A percentile compares a stretch with the other conserved stretches of the same genome.
Conservation (phyloP, 1,140 invertebrate genomes). For the Oscheius sp. region DNA sequence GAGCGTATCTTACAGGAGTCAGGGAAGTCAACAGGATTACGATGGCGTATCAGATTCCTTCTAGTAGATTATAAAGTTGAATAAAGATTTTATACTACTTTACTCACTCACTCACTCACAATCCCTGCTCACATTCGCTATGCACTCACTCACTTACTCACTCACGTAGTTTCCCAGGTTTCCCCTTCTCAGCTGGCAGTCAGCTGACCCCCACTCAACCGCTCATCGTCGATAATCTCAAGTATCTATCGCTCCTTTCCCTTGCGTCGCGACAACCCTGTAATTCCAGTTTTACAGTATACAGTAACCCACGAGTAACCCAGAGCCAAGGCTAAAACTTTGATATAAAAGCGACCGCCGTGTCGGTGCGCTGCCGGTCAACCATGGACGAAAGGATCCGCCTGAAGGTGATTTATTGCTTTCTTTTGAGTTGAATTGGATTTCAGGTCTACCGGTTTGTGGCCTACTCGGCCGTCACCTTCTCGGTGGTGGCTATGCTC, state of each 20-base stretch:
- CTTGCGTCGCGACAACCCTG: no score
- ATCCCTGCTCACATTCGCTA: background rate
- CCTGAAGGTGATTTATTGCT: no score
- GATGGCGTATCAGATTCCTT: background rate
- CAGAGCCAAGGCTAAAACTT: no score
- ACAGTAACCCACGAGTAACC: no score
- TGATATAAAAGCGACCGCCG: no score
- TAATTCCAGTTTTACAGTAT: no score
- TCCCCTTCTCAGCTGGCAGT: background rate
- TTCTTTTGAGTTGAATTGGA: no score
- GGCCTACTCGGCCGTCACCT: background rate
- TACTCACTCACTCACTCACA: background rate
- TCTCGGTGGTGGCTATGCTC: background rate
- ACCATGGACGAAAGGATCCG: no score
- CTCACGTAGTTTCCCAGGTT: background rate
- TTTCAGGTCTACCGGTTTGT: no score
- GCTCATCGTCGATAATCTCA: background rate
- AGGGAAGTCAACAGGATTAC: slow-evolving; percentile 18
- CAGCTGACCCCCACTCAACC: background rate
- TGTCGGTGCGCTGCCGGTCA: no score
- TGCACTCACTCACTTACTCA: background rate
- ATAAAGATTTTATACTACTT: no score
- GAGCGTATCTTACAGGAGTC: slow-evolving; percentile 24
- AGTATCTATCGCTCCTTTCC: no score
- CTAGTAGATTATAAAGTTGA: slow-evolving; percentile 4